Evolutionary conservation across 2,888 invertebrate genomes (phyloP).

Genomic region (Slavum lentiscoides): DNA sequence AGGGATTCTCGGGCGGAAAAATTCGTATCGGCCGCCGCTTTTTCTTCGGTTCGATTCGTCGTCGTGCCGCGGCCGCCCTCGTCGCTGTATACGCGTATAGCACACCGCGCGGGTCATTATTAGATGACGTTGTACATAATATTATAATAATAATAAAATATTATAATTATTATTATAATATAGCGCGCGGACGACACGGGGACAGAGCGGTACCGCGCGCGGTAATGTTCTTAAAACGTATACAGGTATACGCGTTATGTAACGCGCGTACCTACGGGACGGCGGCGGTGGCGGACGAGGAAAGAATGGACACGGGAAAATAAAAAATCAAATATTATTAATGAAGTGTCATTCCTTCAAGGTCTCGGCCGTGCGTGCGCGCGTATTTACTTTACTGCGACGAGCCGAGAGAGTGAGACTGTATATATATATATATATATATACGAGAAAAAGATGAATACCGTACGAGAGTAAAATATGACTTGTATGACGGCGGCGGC

Average conservation of each 20-base stretch:
- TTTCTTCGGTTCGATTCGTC: slow-evolving; percentile 38
- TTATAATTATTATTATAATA: background rate
- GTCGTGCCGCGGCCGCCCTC: background rate
- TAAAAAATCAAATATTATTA: slow-evolving; percentile 51
- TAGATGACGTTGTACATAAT: slow-evolving; percentile 45
- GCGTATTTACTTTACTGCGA: too few relatives aligned
- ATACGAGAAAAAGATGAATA: too few relatives aligned
- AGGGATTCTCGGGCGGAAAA: slow-evolving; percentile 15
- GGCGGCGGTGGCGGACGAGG: background rate
- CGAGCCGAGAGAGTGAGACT: background rate
- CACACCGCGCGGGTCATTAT: slow-evolving; percentile 13
- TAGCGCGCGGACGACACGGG: background rate
- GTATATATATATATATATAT: too few relatives aligned
- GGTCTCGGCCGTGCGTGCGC: slow-evolving; percentile 12
- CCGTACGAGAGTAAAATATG: too few relatives aligned
- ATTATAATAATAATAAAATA: background rate
- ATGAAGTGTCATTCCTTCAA: slow-evolving; percentile 53
- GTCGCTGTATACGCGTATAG: background rate
- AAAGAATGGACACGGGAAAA: slow-evolving; percentile 15
- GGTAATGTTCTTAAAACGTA: background rate
- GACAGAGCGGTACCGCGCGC: too few relatives aligned
- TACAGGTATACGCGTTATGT: too few relatives aligned
- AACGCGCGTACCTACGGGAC: background rate
- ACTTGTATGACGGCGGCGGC: too few relatives aligned
- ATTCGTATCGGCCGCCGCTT: background rate